Evolutionary conservation across 1,140 invertebrate species (phyloP), one percentile per base, ranked within the genome.

Genomic region (Atta texana): DNA sequence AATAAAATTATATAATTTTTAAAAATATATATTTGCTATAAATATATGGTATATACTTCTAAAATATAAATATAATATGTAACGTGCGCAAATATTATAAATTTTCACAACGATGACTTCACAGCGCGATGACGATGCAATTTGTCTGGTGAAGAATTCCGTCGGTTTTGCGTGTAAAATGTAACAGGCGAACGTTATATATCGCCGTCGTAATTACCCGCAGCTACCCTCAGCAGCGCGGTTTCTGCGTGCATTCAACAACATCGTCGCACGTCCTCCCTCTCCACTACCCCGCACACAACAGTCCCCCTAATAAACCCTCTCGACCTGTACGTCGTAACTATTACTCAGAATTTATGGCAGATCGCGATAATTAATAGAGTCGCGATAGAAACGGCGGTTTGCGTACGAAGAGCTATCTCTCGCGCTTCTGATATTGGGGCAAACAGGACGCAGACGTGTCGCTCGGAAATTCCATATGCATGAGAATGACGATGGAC

Each of bases 331-430:
- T 44, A 49, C 61, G 75, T 75, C 21, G 55, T 71, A 87, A 92
- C 88, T 92, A 92, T 92, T 90, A 92, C 87, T 92, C 77, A 53
- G 88, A 92, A 92, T 92, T 92, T 92, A 92, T 92, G 92, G 89
- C 88, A 90, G 92, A 91, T 92, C 91, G 82, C 57, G 86, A 88
- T 92, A 92, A 92, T 92, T 92, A 92, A 92, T 92, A 91, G 92
- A 92, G 89, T 81, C 74, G 76, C 89, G 89, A 90, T 91, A 91
- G 90, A 88, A 87, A 84, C 84, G 57, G 71, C 82, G 59, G 63
- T 61, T 76, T 85, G 75, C 66, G 24, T 74, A 87, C 81, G 90
- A 91, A 88, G 89, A 90, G 80, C 85, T 89, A 92, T 89, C 90
- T 89, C 90, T 91, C 90, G 77, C 88, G 76, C 86, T 88, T 89